Conservation (phyloP, 2,888 invertebrate species). For the Temnothorax unifasciatus region DNA sequence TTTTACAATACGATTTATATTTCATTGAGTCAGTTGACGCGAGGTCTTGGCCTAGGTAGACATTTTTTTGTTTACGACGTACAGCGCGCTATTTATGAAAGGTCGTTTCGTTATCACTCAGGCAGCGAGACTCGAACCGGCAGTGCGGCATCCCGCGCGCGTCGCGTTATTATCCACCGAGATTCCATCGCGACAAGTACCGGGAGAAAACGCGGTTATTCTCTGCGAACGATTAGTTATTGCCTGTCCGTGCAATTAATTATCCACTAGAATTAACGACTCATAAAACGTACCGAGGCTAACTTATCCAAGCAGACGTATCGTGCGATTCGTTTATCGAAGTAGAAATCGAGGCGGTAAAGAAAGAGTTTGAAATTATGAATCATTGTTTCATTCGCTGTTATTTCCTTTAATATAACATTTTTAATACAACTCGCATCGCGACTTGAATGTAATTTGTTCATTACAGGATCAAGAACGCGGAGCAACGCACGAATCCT, state of each 20-base stretch:
- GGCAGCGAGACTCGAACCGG: not conserved
- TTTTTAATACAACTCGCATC: not conserved
- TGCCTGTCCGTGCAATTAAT: not conserved
- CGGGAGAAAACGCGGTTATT: not conserved
- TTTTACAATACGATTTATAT: not conserved
- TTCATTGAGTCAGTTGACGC: not conserved
- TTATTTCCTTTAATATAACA: not conserved
- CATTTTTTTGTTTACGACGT: not conserved
- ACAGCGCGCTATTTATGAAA: conserved; percentile 1
- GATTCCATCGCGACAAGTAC: not conserved
- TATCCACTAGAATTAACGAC: not conserved
- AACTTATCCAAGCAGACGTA: not conserved
- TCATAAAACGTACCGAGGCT: not conserved
- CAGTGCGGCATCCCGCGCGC: not conserved
- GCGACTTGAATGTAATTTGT: not conserved
- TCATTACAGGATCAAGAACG: not conserved
- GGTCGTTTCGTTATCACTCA: not conserved
- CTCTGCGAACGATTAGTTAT: conserved; percentile 1
- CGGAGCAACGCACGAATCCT: not conserved
- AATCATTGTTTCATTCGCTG: not conserved
- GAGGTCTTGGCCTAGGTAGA: not conserved
- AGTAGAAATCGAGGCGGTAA: not conserved
- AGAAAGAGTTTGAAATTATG: too few species aligned
- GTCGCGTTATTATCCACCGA: not conserved
- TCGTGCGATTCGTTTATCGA: not conserved